These are phyloP conservation scores for Scytalopus superciliaris DNA, from an alignment of 2,113 vertebrate species.

Conservation along the genomic window DNA sequence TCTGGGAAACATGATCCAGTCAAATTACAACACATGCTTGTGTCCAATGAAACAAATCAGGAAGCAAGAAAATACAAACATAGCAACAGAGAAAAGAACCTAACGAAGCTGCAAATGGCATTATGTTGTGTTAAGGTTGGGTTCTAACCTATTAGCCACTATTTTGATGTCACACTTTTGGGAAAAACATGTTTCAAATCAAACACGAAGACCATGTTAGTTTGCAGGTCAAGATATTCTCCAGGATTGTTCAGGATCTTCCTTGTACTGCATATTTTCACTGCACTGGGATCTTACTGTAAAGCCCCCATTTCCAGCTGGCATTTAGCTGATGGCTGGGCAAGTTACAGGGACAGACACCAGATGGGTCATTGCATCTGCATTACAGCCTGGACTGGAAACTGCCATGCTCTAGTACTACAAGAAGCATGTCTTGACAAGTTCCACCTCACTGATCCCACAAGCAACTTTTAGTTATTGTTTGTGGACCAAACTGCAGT, in stretches of 20 bases:
- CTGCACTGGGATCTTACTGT: not conserved
- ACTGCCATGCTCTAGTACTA: rapidly evolving
- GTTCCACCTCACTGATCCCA: not conserved
- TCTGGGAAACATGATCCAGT: not conserved
- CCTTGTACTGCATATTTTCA: not conserved
- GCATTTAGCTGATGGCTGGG: not conserved
- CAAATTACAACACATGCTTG: not conserved
- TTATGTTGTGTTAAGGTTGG: not conserved
- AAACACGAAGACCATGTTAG: not conserved
- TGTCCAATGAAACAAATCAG: not conserved
- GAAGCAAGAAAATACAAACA: not conserved
- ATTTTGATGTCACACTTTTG: not conserved
- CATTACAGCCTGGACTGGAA: not conserved
- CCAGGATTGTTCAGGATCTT: not conserved
- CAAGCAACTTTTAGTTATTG: not conserved
- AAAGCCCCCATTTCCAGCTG: not conserved
- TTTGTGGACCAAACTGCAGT: not conserved
- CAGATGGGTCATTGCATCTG: not conserved
- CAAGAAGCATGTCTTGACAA: rapidly evolving
- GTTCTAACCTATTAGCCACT: not conserved
- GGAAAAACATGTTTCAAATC: not conserved
- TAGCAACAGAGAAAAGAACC: not conserved
- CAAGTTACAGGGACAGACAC: not conserved
- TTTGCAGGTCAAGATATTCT: not conserved
- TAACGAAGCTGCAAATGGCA: not conserved